Evolutionary conservation across 1,140 invertebrate genomes (phyloP).

Genomic region (Pogonus chalceus): DNA sequence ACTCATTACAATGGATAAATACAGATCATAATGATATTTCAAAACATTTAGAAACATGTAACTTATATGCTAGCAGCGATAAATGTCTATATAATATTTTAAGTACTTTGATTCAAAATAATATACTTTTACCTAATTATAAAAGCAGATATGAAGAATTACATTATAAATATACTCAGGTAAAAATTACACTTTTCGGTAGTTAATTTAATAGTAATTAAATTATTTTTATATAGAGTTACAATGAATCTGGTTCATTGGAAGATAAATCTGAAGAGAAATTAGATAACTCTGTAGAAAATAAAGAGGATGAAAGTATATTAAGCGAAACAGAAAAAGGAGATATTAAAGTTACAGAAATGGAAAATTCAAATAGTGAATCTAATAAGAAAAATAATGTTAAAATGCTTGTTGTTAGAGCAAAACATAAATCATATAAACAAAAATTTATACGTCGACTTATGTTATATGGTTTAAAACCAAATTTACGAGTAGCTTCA

Average conservation of each 20-base stretch:
- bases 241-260: slow-evolving; percentile 20
- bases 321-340: slow-evolving; percentile 25
- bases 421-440: slow-evolving; percentile 28
- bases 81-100: slow-evolving; percentile 45
- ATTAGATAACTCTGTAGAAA: not conserved
- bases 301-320: slow-evolving; percentile 17
- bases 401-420: slow-evolving; percentile 26
- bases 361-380: not conserved
- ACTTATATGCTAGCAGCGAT: slow-evolving; percentile 41
- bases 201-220: slow-evolving; percentile 9
- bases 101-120: slow-evolving; percentile 45
- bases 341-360: slow-evolving; percentile 19
- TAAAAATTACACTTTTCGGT: slow-evolving; percentile 14
- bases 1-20: slow-evolving; percentile 38
- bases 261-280: slow-evolving; percentile 17
- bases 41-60: slow-evolving; percentile 41
- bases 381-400: slow-evolving; percentile 14
- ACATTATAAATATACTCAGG: slow-evolving; percentile 38
- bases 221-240: slow-evolving; percentile 13
- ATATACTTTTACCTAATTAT: slow-evolving; percentile 43
- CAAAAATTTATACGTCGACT: slow-evolving; percentile 30
- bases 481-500: slow-evolving; percentile 25
- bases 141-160: slow-evolving; percentile 40
- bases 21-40: slow-evolving; percentile 37
- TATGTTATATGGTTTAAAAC: slow-evolving; percentile 31